phyloP scores from a whole-genome alignment of 2,797 vertebrate species.

The Hydrocynus forskahlii region DNA sequence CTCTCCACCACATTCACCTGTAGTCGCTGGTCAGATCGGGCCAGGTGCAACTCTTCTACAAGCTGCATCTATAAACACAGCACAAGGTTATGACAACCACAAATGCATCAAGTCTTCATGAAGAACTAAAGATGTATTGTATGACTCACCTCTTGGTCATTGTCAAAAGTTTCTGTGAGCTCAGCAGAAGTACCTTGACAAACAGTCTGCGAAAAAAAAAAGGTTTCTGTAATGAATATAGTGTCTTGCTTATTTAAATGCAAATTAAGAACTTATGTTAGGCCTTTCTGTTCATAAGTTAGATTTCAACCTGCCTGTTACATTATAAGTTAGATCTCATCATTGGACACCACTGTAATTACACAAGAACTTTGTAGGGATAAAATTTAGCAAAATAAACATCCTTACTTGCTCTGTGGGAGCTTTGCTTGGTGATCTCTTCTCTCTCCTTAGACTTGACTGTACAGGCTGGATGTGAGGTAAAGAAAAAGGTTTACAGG shows the following conservation, averaged over 20 bases:
- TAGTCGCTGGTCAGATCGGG: slow-evolving; percentile 82
- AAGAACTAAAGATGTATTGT: background rate
- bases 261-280: too few relatives aligned
- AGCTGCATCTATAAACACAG: slow-evolving; percentile 79
- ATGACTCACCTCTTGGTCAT: slow-evolving; percentile 78
- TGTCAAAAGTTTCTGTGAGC: slow-evolving; percentile 57
- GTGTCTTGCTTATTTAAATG: background rate
- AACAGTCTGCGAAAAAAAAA: slow-evolving; percentile 67
- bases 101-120: background rate
- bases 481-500: background rate
- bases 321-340: too few relatives aligned
- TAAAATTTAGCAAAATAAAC: background rate
- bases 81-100: background rate
- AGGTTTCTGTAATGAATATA: background rate
- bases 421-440: background rate
- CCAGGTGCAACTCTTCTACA: slow-evolving; percentile 85
- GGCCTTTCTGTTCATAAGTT: too few relatives aligned
- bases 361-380: background rate
- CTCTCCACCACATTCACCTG: slow-evolving; percentile 78
- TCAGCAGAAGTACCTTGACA: slow-evolving; percentile 51
- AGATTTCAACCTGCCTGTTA: too few relatives aligned
- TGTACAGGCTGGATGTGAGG: slow-evolving; percentile 4
- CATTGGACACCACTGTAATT: background rate
- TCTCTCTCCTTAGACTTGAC: slow-evolving; percentile 10
- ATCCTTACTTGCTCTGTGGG: slow-evolving; percentile 29